phyloP scores from a whole-genome alignment of 30 jellyfish, hydroid and myxozoan genomes.

The Morbakka virulenta region DNA sequence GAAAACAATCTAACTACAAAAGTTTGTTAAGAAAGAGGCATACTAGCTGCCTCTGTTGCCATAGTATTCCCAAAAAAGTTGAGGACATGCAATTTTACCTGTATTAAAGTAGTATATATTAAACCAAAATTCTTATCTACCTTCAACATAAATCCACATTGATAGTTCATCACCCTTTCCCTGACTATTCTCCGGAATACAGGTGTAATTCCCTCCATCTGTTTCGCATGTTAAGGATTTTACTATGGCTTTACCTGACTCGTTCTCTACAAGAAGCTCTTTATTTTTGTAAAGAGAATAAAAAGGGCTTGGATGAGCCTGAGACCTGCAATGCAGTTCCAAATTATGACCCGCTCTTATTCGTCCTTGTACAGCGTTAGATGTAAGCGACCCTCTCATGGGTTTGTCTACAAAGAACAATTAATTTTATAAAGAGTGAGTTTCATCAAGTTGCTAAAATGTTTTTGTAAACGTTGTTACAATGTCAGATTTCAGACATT shows the following conservation, averaged over 20 bases:
- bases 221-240: neutral
- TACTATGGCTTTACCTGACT: neutral
- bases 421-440: too few species aligned
- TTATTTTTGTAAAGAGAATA: neutral
- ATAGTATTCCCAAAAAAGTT: too few species aligned
- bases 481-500: too few species aligned
- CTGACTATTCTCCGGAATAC: neutral
- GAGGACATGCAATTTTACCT: too few species aligned
- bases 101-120: too few species aligned
- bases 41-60: too few species aligned
- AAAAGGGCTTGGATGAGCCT: neutral
- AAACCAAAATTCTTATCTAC: too few species aligned
- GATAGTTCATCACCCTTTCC: neutral
- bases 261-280: neutral
- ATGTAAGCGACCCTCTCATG: neutral
- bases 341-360: neutral
- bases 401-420: neutral
- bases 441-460: too few species aligned
- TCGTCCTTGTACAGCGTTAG: neutral
- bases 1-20: too few species aligned
- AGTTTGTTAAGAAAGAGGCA: too few species aligned
- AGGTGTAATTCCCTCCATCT: neutral
- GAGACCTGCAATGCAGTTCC: neutral
- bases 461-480: too few species aligned
- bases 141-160: neutral